Evolutionary conservation across 2,113 vertebrate genomes (phyloP), one percentile per base, ranked within the genome.

Genomic region (Datnioides undecimradiatus): DNA sequence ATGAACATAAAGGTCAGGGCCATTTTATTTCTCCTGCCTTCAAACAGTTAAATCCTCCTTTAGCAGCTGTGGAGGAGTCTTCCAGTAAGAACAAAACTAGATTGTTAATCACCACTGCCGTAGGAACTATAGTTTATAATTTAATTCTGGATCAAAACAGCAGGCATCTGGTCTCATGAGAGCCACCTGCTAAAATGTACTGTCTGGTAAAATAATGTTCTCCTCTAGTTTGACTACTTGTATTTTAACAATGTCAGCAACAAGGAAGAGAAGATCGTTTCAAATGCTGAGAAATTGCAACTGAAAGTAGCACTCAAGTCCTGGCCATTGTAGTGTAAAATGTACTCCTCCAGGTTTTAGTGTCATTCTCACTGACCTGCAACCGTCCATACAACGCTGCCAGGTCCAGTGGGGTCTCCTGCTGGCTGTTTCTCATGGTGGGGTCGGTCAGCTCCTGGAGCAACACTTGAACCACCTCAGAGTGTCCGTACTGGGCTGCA

Each of bases 401-500:
- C 91, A 99, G 94, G 90, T 99, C 98, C 91, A 99, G 85, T 1
- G 98, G 97, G 0, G 97, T 98, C 88, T 99, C 97, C 9, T 97
- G 95, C 23, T 94, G 96, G 92, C 95, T 97, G 94, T 99, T 99
- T 73, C 97, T 95, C 94, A 99, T 98, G 17, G 96, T 96, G 25
- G 98, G 97, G 84, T 99, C 98, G 0, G 97, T 97, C 74, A 98
- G 95, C 89, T 99, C 98, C 85, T 97, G 96, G 3, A 99, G 94
- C 63, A 99, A 94, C 79, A 97, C 96, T 5, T 95, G 95, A 34
- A 97, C 97, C 57, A 99, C 98, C 76, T 98, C 98, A 0, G 97
- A 96, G 93, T 99, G 97, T 75, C 98, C 98, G 1, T 99, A 99
- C 38, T 99, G 97, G 49, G 98, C 98, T 0, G 97, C 97, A 72